Evolutionary conservation across 2,888 invertebrate genomes (phyloP).

Genomic region (Phaonia tiefii): DNA sequence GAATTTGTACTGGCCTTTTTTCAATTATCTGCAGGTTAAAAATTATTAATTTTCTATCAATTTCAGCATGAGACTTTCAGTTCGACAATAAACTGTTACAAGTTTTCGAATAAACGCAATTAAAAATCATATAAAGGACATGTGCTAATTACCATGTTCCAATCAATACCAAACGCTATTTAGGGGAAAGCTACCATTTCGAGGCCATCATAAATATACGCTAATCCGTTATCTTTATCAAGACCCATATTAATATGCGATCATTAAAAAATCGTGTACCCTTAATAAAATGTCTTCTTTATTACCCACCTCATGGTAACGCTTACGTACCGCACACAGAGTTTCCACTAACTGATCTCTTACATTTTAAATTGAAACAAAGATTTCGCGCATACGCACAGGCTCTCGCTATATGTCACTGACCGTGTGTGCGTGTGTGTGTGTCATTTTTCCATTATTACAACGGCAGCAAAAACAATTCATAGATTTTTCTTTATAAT

Average conservation of each 20-base stretch:
- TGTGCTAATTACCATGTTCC: too few species aligned
- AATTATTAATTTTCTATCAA: too few species aligned
- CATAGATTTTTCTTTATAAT: conserved; percentile 57
- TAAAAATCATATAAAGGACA: too few species aligned
- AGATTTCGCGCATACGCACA: not conserved
- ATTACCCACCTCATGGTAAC: conserved; percentile 8
- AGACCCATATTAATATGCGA: conserved; percentile 18
- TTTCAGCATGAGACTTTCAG: too few species aligned
- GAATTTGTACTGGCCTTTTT: too few species aligned
- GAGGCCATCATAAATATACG: not conserved
- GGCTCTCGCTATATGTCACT: not conserved
- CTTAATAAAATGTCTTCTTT: conserved; percentile 27
- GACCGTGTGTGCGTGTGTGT: not conserved
- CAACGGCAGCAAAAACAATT: conserved; percentile 42
- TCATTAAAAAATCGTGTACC: conserved; percentile 24
- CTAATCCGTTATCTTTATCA: conserved; percentile 32
- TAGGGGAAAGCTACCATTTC: too few species aligned
- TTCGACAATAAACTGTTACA: too few species aligned
- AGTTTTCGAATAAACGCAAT: too few species aligned
- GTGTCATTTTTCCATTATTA: conserved; percentile 34
- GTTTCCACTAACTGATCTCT: too few species aligned
- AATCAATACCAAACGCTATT: too few species aligned
- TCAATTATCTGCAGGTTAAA: too few species aligned
- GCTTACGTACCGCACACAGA: conserved; percentile 12
- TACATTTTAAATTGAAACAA: too few species aligned